Conservation (phyloP, 2,113 vertebrate genomes). For the Indicator maculatus region DNA sequence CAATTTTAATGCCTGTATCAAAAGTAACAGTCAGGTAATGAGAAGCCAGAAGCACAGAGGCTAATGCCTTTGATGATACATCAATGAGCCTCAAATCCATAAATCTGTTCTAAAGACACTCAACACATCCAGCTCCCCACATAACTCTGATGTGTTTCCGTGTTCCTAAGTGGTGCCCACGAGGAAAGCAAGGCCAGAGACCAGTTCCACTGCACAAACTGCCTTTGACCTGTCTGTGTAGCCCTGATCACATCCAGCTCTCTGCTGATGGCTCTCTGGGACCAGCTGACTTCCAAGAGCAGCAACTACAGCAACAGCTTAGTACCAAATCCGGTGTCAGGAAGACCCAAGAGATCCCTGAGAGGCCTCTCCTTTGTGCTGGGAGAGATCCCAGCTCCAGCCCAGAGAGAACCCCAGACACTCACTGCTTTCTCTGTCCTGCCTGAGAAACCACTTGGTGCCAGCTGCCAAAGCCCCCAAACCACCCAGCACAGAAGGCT, state of each 20-base stretch:
- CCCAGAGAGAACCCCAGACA: not conserved
- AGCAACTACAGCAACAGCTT: not conserved
- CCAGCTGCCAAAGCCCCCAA: not conserved
- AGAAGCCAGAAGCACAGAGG: not conserved
- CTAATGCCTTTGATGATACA: fast-evolving
- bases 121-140: fast-evolving
- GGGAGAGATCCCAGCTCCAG: not conserved
- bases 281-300: not conserved
- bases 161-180: fast-evolving
- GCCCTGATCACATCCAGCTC: not conserved
- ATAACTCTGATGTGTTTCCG: fast-evolving
- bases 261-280: fast-evolving
- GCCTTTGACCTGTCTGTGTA: fast-evolving
- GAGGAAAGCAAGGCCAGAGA: not conserved
- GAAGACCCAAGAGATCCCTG: not conserved
- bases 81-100: fast-evolving
- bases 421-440: not conserved
- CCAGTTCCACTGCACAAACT: not conserved
- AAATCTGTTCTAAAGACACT: fast-evolving
- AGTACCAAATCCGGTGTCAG: not conserved
- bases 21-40: fast-evolving
- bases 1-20: fast-evolving
- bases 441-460: not conserved
- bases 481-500: not conserved
- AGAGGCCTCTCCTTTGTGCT: not conserved